Conservation (phyloP, 2,113 vertebrate genomes). For the Ascaphus truei region DNA sequence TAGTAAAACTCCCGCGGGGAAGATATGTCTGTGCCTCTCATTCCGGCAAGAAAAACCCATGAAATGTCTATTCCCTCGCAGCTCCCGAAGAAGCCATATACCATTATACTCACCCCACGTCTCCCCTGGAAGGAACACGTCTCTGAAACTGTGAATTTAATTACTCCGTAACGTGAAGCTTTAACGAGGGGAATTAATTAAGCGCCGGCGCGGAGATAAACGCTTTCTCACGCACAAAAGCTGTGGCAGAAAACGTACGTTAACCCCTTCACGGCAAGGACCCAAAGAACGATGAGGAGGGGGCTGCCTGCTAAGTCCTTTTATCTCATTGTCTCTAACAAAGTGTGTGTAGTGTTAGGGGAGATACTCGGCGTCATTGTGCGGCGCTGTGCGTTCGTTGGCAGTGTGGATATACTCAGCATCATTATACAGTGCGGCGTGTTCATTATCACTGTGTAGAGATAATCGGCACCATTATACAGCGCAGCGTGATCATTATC, state of each 20-base stretch:
- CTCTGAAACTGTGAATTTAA: slow-evolving; percentile 30
- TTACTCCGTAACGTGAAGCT: slow-evolving; percentile 22
- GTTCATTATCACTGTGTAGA: too few species aligned
- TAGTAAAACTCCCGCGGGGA: not conserved
- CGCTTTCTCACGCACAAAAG: not conserved
- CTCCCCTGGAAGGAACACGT: not conserved
- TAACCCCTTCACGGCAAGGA: too few species aligned
- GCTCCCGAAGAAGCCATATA: slow-evolving; percentile 9
- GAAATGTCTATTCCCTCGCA: slow-evolving; percentile 20
- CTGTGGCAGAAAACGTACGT: not conserved
- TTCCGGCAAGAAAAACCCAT: slow-evolving; percentile 4
- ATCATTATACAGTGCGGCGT: too few species aligned
- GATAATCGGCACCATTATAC: too few species aligned
- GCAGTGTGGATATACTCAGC: too few species aligned
- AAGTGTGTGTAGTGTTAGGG: too few species aligned
- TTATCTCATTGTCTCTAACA: too few species aligned
- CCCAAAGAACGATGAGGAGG: too few species aligned
- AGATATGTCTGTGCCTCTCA: slow-evolving; percentile 28
- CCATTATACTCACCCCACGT: not conserved
- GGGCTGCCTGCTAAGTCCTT: too few species aligned
- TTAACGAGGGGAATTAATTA: slow-evolving; percentile 34
- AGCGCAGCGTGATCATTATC: too few species aligned
- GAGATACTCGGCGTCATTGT: too few species aligned
- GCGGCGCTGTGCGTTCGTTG: too few species aligned
- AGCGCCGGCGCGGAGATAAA: slow-evolving; percentile 2